Evolutionary conservation across 2,888 invertebrate genomes (phyloP), one percentile per base, ranked within the genome.

Genomic region (Orthosia cruda): DNA sequence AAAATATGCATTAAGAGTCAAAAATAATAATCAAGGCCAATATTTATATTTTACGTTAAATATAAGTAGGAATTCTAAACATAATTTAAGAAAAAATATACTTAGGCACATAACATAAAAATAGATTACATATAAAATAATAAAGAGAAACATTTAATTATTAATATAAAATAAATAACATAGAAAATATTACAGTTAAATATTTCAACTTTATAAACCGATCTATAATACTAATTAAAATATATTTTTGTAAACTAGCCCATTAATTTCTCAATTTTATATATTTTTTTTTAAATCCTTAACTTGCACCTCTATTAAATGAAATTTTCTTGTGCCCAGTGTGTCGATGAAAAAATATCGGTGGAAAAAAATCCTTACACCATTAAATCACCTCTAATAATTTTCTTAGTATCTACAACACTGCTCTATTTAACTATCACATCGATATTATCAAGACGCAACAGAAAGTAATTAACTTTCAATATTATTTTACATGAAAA

Each of bases 401-500:
- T 20, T 55, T 23, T 40, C 9, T 23, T 13, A 13, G 5, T 52
- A 20, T 3, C 12, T 12, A 52, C 50, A 18, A 40, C 11, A 47
- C 16, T 20, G 66, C 18, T 67, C n/a, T 45, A 1, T 23, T 52
- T 32, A 20, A 12, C 61, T 15, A 20, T 20, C 16, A 5, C 12
- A 75, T 15, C 3, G 23, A 20, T 52, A 3, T 5, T 52, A 52
- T 1, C 3, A 49, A 49, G 15, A 23, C 20, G 13, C 15, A 47
- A 23, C n/a, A 59, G 40, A 9, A 26, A 40, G 61, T 49, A 20
- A 54, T 26, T 15, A 49, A 20, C 26, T 47, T 52, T 50, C 32
- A 61, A 45, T 13, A 61, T 54, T n/a, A 15, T 45, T 71, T 15
- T 40, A 40, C 49, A 50, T 54, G 20, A 49, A 40, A 47, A 61